Evolutionary conservation across 2,888 invertebrate genomes (phyloP), one percentile per base, ranked within the genome.

Genomic region (Drosophila demipolita): DNA sequence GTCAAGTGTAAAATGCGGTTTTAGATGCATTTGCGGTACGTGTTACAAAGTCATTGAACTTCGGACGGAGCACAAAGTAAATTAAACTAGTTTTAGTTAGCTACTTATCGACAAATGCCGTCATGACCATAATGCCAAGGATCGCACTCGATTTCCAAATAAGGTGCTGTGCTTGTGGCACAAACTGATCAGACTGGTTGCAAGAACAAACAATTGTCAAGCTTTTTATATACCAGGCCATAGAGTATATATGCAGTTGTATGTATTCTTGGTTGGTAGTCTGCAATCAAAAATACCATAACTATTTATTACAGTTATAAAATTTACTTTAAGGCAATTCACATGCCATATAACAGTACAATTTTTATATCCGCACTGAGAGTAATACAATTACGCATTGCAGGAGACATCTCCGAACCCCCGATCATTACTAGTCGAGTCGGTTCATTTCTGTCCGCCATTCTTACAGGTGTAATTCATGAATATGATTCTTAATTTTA

Each of bases 31-130:
- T 75, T 73, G 65, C 66, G 61, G 58, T 57, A 35, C 33, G 32
- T 35, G 35, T 35, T 20, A 3, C 42, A 40, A 58, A 82, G 84
- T 87, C 89, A 73, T 80, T 66, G 82, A 85, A 84, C 84, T 66
- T 38, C 2, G 26, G 29, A 15, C 1, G 12, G 20, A 26, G 45
- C 38, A 40, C 60, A 15, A 45, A 45, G 42, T 49, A 11, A 23
- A 33, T 15, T 48, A 12, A 20, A 45, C 45, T 33, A 35, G 33
- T 36, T 45, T 12, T 38, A 55, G 36, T 38, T 38, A 55, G 17
- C 26, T 48, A 33, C 40, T 45, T 33, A 54, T 23, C 38, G 38
- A 17, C 33, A 32, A 53, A 12, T 36, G 52, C 35, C 29, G 29
- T 33, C n/a, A 48, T 20, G 29, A 26, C 20, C 50, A 33, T 38